These are phyloP conservation scores for Megastigmus dorsalis DNA, from an alignment of 2,888 invertebrate species.

Conservation along the genomic window DNA sequence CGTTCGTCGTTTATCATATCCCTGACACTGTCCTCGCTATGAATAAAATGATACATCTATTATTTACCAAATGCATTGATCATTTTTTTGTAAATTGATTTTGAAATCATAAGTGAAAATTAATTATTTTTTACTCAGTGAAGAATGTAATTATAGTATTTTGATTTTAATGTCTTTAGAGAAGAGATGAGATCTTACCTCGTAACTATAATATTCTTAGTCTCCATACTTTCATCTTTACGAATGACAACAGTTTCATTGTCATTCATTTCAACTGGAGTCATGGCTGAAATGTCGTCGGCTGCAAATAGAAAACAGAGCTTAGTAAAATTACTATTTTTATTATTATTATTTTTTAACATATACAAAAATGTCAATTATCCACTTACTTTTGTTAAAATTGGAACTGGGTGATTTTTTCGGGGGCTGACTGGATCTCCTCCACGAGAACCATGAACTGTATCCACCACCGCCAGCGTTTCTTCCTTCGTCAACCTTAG, in stretches of 20 bases:
- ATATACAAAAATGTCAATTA: neutral
- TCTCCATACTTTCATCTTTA: constrained; percentile 24
- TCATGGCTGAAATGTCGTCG: constrained; percentile 11
- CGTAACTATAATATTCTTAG: constrained; percentile 4
- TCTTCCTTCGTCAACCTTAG: constrained; percentile 55
- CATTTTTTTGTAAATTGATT: too few species aligned
- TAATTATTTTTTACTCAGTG: neutral
- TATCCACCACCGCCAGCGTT: constrained; percentile 66
- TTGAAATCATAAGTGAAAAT: too few species aligned
- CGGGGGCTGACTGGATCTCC: constrained; percentile 69
- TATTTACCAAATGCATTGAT: too few species aligned
- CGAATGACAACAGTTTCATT: neutral
- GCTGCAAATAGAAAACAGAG: constrained; percentile 26
- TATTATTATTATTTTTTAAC: neutral
- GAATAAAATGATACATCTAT: neutral
- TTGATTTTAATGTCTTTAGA: neutral
- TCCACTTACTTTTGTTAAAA: constrained; percentile 56
- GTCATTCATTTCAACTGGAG: neutral
- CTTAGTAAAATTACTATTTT: neutral
- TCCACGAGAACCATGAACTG: constrained; percentile 78
- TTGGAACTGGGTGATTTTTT: constrained; percentile 48
- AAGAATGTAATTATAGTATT: neutral
- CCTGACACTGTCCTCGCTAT: constrained; percentile 27
- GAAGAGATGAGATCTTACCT: constrained; percentile 16
- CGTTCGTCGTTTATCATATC: constrained; percentile 25